Conservation (phyloP, 2,113 vertebrate species). For the Chinchilla lanigera region DNA sequence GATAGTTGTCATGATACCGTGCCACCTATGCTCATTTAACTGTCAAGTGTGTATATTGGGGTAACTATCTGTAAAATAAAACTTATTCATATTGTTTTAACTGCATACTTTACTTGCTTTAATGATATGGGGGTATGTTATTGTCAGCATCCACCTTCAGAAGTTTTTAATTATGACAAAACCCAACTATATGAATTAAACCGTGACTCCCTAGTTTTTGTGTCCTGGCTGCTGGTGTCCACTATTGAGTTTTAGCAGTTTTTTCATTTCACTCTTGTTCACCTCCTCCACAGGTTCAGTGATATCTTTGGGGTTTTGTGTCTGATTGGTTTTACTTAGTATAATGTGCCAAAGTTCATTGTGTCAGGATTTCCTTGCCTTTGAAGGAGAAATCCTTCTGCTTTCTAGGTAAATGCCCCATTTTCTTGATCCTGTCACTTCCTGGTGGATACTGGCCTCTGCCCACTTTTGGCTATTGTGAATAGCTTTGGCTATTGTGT, state of each 20-base stretch:
- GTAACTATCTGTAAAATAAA: neutral
- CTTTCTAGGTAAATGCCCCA: neutral
- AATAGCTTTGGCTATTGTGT: neutral
- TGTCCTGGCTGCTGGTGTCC: neutral
- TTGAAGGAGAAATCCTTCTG: neutral
- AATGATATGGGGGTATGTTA: neutral
- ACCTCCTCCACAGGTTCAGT: neutral
- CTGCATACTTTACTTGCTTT: neutral
- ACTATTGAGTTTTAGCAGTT: neutral
- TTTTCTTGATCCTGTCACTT: neutral
- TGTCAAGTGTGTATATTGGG: neutral
- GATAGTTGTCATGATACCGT: neutral
- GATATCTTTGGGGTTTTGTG: neutral
- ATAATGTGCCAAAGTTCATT: neutral
- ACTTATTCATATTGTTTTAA: neutral
- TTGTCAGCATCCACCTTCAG: neutral
- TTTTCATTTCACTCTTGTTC: neutral
- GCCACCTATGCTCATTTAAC: neutral
- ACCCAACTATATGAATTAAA: neutral
- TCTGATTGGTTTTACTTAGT: neutral
- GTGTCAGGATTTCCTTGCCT: neutral
- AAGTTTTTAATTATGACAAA: neutral
- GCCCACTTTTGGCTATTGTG: neutral
- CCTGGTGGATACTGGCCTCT: neutral
- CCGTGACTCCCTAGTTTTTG: neutral